phyloP scores from a whole-genome alignment of 2,113 vertebrate species.

The Mustela lutreola region DNA sequence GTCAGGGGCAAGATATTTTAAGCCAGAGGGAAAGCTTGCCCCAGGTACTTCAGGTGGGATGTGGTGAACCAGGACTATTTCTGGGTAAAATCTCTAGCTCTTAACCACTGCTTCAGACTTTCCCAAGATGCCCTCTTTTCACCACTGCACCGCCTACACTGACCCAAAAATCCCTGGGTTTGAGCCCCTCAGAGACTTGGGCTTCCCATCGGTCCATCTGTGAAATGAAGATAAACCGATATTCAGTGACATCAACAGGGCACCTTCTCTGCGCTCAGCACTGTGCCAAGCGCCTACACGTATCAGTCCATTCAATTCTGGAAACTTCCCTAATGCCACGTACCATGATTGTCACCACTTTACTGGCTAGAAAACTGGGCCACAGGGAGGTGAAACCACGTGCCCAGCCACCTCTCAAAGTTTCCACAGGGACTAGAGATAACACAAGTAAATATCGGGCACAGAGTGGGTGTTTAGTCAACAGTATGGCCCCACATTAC shows the following conservation, averaged over 20 bases:
- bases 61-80: neutral
- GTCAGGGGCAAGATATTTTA: neutral
- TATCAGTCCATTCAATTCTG: neutral
- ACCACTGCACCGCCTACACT: neutral
- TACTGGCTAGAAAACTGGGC: neutral
- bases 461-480: neutral
- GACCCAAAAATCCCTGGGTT: neutral
- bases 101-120: neutral
- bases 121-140: neutral
- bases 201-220: neutral
- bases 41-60: neutral
- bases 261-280: neutral
- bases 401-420: neutral
- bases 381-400: neutral
- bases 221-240: neutral
- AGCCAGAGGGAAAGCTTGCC: neutral
- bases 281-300: neutral
- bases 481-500: neutral
- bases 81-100: neutral
- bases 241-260: too few relatives aligned
- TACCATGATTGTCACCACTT: neutral
- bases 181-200: neutral
- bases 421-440: neutral
- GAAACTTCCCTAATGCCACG: neutral
- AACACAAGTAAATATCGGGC: neutral